phyloP scores from a whole-genome alignment of 2,113 vertebrate genomes.

The Gobiocypris rarus region DNA sequence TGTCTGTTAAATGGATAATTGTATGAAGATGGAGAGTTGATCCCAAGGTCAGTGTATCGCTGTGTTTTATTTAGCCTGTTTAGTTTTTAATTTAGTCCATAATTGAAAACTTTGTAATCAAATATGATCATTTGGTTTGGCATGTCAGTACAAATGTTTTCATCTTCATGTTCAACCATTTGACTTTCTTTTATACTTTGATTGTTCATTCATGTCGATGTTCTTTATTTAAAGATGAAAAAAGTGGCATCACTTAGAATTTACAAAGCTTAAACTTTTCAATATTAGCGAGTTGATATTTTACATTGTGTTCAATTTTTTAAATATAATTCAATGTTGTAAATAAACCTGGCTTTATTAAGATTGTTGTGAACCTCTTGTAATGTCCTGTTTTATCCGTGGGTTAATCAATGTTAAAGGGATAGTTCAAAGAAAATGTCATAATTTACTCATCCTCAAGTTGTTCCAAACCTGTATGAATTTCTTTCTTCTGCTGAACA shows the following conservation, averaged over 20 bases:
- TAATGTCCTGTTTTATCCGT: not conserved
- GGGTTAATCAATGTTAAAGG: not conserved
- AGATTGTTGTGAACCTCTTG: not conserved
- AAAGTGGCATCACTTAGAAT: not conserved
- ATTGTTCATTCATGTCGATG: not conserved
- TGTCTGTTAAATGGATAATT: not conserved
- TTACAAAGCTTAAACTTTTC: not conserved
- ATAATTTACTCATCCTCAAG: too few relatives aligned
- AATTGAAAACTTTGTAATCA: too few relatives aligned
- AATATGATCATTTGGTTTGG: not conserved
- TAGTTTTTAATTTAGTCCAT: not conserved
- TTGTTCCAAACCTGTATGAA: too few relatives aligned
- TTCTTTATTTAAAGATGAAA: not conserved
- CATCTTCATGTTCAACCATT: not conserved
- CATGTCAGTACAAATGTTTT: not conserved
- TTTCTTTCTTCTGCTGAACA: too few relatives aligned
- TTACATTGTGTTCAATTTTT: not conserved
- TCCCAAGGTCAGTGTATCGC: conserved; percentile 15
- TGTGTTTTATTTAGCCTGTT: not conserved
- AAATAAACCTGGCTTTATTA: not conserved
- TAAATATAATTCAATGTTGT: not conserved
- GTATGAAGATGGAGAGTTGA: conserved; percentile 19
- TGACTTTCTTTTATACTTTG: not conserved
- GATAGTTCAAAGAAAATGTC: too few relatives aligned
- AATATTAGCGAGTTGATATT: not conserved